Conservation (phyloP, 2,888 invertebrate genomes). For the Lampropteryx suffumata region DNA sequence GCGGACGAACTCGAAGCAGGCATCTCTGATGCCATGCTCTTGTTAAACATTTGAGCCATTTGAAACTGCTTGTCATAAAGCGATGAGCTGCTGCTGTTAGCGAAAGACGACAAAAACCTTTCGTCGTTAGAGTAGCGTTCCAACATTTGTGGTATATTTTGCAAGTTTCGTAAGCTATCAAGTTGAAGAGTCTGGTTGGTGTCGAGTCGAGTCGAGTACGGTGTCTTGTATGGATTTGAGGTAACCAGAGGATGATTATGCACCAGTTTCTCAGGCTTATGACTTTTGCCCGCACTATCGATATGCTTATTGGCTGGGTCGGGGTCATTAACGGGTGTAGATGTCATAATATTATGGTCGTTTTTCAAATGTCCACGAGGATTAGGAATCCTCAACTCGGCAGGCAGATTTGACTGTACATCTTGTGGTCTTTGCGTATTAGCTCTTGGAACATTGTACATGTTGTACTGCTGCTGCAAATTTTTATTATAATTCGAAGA, state of each 20-base stretch:
- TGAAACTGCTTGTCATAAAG: constrained; percentile 83
- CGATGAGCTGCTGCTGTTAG: constrained; percentile 63
- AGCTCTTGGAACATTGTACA: constrained; percentile 58
- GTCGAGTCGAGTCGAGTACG: no score
- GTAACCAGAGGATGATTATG: constrained; percentile 67
- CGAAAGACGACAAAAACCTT: constrained; percentile 77
- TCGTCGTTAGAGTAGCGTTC: constrained; percentile 83
- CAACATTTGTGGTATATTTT: constrained; percentile 84
- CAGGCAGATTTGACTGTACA: constrained; percentile 59
- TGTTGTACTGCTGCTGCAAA: constrained; percentile 62
- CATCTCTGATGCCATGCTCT: constrained; percentile 67
- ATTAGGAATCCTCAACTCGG: constrained; percentile 73
- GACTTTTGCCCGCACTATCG: constrained; percentile 57
- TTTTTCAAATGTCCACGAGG: constrained; percentile 62
- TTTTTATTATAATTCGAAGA: constrained; percentile 66
- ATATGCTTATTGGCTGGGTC: constrained; percentile 57
- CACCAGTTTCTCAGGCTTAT: constrained; percentile 65
- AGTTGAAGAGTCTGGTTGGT: constrained; percentile 68
- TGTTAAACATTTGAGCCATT: constrained; percentile 84
- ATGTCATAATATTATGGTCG: constrained; percentile 51
- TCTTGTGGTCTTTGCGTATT: constrained; percentile 61
- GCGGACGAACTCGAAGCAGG: constrained; percentile 57
- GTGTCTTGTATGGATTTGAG: constrained; percentile 68
- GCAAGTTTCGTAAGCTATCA: constrained; percentile 80
- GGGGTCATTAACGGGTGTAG: constrained; percentile 48